Conservation (phyloP, 2,888 invertebrate genomes). For the Eupelmus urozonus region DNA sequence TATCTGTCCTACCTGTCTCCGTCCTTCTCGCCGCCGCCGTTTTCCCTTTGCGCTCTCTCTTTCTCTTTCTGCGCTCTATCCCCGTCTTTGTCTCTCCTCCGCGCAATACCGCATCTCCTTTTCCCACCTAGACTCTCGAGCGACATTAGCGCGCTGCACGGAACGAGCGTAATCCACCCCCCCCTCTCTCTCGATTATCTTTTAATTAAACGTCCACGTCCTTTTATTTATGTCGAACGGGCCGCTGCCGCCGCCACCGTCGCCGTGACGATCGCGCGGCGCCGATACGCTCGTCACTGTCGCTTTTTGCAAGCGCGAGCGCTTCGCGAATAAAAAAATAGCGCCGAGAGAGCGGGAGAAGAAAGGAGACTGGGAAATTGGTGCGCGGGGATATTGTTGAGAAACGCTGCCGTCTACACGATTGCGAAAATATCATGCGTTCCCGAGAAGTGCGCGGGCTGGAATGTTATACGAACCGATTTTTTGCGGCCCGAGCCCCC, state of each 20-base stretch:
- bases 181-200: slow-evolving; percentile 76
- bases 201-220: slow-evolving; percentile 76
- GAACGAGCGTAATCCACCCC: slow-evolving; percentile 67
- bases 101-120: slow-evolving; percentile 33
- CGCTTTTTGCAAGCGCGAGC: background rate
- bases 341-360: too few relatives aligned
- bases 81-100: background rate
- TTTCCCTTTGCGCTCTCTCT: background rate
- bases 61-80: slow-evolving; percentile 1
- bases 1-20: slow-evolving; percentile 50
- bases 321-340: background rate
- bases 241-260: slow-evolving; percentile 3
- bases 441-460: slow-evolving; percentile 22
- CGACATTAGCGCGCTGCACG: slow-evolving; percentile 67
- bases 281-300: slow-evolving; percentile 35
- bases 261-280: slow-evolving; percentile 49
- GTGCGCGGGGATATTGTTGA: background rate
- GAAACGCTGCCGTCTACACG: background rate
- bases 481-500: slow-evolving; percentile 4
- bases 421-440: background rate
- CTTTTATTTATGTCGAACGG: slow-evolving; percentile 51
- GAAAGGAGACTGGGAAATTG: background rate
- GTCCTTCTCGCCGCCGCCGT: slow-evolving; percentile 19
- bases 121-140: slow-evolving; percentile 45
- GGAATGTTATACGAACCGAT: slow-evolving; percentile 6